These are phyloP conservation scores for Crax fasciolata DNA, from an alignment of 2,797 vertebrate genomes.

Conservation along the genomic window DNA sequence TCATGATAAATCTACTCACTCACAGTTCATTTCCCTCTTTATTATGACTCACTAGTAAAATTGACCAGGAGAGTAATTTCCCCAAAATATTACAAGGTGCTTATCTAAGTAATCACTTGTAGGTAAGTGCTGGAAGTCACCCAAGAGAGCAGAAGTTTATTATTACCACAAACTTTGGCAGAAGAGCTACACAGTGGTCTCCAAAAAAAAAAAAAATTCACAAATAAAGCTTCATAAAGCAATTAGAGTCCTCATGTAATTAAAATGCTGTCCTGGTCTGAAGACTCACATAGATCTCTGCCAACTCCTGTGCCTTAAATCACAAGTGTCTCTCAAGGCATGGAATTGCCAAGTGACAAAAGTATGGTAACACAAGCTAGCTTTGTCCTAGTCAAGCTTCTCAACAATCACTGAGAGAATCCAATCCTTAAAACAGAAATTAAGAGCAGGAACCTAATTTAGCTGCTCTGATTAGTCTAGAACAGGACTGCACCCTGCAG, in stretches of 20 bases:
- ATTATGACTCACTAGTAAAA: neutral
- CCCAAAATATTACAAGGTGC: neutral
- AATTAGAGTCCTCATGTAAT: neutral
- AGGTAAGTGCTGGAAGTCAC: neutral
- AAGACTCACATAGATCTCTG: neutral
- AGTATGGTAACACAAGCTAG: neutral
- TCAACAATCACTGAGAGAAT: neutral
- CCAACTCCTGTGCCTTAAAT: neutral
- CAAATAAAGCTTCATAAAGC: neutral
- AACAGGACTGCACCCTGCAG: neutral
- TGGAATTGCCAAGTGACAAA: neutral
- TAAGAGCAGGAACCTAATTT: neutral
- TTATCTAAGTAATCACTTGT: neutral
- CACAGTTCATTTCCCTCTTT: neutral
- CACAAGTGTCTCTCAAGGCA: neutral
- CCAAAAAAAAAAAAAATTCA: neutral
- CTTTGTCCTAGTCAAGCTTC: neutral
- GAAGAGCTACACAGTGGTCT: accelerated
- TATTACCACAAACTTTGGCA: neutral
- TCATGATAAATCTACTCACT: neutral
- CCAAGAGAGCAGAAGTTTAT: neutral
- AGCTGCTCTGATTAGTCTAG: neutral
- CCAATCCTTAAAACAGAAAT: neutral
- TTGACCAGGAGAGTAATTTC: neutral
- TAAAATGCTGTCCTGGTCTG: neutral